Percentiles rank a stretch among this genome's conserved stretches.
Conservation (phyloP, 2,888 invertebrate genomes). For the Cabera pusaria region DNA sequence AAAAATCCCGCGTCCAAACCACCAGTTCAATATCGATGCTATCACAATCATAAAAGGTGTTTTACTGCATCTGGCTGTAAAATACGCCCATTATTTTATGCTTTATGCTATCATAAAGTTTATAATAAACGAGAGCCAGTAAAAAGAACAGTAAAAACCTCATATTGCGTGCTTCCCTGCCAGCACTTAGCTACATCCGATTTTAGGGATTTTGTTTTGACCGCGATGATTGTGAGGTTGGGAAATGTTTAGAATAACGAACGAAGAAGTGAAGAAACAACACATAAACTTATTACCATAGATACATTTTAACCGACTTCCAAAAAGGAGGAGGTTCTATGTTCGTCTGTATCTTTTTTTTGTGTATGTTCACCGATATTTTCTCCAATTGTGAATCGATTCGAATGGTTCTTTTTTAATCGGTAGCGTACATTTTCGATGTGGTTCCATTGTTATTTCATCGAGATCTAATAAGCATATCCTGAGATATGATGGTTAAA, state of each 20-base stretch:
- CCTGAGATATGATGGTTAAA: too few relatives aligned
- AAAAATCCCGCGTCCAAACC: constrained; percentile 8
- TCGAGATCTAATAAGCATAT: too few relatives aligned
- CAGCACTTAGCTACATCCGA: constrained; percentile 40
- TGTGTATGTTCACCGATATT: too few relatives aligned
- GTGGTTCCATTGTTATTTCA: too few relatives aligned
- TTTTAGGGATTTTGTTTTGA: constrained; percentile 31
- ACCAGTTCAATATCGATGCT: constrained; percentile 27
- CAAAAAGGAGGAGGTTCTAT: too few relatives aligned
- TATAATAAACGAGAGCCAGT: constrained; percentile 74
- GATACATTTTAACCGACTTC: too few relatives aligned
- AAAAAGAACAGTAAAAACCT: constrained; percentile 61
- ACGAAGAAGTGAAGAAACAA: too few relatives aligned
- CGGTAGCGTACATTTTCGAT: too few relatives aligned
- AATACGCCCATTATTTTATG: constrained; percentile 75
- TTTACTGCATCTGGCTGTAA: constrained; percentile 74
- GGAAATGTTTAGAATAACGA: background rate
- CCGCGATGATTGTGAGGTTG: background rate
- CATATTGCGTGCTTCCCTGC: constrained; percentile 57
- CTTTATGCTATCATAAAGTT: constrained; percentile 76
- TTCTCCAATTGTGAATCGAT: too few relatives aligned
- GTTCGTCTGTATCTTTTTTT: too few relatives aligned
- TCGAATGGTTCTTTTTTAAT: too few relatives aligned
- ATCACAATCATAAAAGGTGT: constrained; percentile 67
- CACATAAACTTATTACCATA: too few relatives aligned